Conservation (phyloP, 53 echinoderm and acorn worm genomes). For the Glandiceps talaboti region DNA sequence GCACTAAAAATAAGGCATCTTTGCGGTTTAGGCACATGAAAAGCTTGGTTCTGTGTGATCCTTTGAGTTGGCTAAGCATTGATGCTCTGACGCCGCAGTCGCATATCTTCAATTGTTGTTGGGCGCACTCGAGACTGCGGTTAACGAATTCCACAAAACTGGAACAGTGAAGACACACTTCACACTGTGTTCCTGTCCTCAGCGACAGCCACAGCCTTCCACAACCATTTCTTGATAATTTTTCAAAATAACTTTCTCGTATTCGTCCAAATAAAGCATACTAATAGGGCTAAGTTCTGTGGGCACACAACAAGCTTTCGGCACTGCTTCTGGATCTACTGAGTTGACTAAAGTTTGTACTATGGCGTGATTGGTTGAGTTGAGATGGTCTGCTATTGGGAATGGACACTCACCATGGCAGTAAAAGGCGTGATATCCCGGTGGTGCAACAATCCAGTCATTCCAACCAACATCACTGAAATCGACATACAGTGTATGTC, state of each 20-base stretch:
- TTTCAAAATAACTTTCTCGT: conserved; percentile 75
- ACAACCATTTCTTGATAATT: conserved; percentile 98
- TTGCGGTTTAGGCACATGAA: background rate
- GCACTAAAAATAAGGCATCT: background rate
- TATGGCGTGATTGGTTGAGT: conserved; percentile 90
- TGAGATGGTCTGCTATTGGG: conserved; percentile 72
- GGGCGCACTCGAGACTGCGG: background rate
- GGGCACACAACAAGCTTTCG: conserved; percentile 92
- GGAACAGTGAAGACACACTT: background rate
- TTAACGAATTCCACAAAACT: background rate
- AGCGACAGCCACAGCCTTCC: conserved; percentile 91
- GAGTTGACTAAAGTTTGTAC: conserved; percentile 98
- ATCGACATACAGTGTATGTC: conserved; percentile 85
- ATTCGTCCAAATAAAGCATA: conserved; percentile 83
- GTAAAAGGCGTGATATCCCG: conserved; percentile 89
- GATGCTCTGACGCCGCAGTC: background rate
- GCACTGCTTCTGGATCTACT: conserved; percentile 68
- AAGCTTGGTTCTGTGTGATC: background rate
- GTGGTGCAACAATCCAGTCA: conserved; percentile 93
- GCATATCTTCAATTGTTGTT: background rate
- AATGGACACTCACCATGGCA: conserved; percentile 98
- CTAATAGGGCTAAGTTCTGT: conserved; percentile 89
- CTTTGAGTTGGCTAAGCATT: background rate
- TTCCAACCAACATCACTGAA: conserved; percentile 92
- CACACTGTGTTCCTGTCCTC: conserved; percentile 2